These are phyloP conservation scores for Hipposideros armiger DNA, from an alignment of 2,113 vertebrate genomes.

Conservation along the genomic window DNA sequence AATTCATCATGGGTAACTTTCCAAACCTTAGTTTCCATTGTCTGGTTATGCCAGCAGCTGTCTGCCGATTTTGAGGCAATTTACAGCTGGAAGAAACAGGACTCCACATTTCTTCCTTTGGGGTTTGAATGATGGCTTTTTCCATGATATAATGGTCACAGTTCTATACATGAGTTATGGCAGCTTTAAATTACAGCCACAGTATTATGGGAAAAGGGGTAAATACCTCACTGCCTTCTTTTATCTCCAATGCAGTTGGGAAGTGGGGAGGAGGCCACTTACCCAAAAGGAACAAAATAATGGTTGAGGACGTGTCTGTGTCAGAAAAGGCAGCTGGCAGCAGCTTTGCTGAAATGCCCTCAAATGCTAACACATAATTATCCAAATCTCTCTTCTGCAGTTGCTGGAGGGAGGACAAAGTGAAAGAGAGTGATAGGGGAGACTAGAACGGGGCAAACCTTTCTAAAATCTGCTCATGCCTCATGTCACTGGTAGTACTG, in stretches of 20 bases:
- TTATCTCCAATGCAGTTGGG: conserved; percentile 46
- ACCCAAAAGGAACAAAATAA: conserved; percentile 37
- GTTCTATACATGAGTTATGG: conserved; percentile 58
- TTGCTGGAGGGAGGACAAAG: not conserved
- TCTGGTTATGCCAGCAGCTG: conserved; percentile 21
- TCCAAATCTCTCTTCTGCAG: not conserved
- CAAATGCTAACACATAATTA: not conserved
- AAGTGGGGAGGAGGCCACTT: conserved; percentile 25
- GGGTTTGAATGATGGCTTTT: conserved; percentile 57
- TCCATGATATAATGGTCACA: conserved; percentile 11
- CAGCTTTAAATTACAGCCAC: conserved; percentile 63
- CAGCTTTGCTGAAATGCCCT: conserved; percentile 16
- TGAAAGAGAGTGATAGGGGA: not conserved
- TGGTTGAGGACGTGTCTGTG: not conserved
- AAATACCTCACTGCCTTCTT: conserved; percentile 47
- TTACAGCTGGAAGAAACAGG: conserved; percentile 45
- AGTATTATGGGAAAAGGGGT: conserved; percentile 43
- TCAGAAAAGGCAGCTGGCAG: conserved; percentile 52
- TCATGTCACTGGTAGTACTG: not conserved
- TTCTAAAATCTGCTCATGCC: not conserved
- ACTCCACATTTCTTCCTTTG: conserved; percentile 48
- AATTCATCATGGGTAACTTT: not conserved
- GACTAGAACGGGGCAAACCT: not conserved
- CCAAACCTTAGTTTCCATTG: conserved; percentile 3
- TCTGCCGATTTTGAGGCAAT: conserved; percentile 26